A percentile compares a stretch with the other conserved stretches of the same genome.
Conservation (phyloP, 2,888 invertebrate species). For the Pediacus dermestoides region DNA sequence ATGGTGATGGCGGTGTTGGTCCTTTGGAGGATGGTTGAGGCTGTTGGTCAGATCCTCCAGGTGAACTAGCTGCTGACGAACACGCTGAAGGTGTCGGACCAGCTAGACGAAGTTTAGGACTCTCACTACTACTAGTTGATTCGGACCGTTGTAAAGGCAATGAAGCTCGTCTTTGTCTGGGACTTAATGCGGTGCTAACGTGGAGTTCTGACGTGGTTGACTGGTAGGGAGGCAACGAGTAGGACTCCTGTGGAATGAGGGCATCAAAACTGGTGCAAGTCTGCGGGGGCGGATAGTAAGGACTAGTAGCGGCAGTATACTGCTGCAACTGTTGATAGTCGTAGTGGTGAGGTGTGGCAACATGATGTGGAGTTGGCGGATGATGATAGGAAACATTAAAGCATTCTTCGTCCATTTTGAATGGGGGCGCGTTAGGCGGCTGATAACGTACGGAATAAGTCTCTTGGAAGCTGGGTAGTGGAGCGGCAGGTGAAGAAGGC, state of each 20-base stretch:
- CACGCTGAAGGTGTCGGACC: constrained; percentile 58
- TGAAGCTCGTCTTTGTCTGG: constrained; percentile 70
- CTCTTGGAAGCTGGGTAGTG: constrained; percentile 83
- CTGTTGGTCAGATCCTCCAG: constrained; percentile 42
- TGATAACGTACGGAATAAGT: constrained; percentile 74
- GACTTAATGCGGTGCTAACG: constrained; percentile 60
- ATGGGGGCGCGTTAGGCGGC: constrained; percentile 54
- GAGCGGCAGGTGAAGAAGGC: constrained; percentile 53
- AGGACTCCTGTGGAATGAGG: constrained; percentile 61
- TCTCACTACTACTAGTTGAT: constrained; percentile 74
- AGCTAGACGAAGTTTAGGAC: constrained; percentile 62
- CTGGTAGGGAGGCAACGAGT: constrained; percentile 50
- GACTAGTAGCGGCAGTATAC: constrained; percentile 50
- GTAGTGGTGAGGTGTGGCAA: constrained; percentile 57
- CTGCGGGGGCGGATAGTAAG: constrained; percentile 60
- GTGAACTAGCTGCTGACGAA: constrained; percentile 66
- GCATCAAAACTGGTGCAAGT: constrained; percentile 55
- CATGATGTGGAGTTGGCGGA: constrained; percentile 50
- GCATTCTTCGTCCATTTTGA: constrained; percentile 86
- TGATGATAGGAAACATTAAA: constrained; percentile 60
- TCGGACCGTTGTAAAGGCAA: constrained; percentile 77
- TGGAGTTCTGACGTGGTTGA: constrained; percentile 66
- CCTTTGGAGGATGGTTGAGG: constrained; percentile 47
- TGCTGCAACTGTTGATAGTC: constrained; percentile 59
- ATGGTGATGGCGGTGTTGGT: constrained; percentile 66